Percentiles rank a stretch among this genome's conserved stretches.
Evolutionary conservation across 2,113 vertebrate species (phyloP).

Genomic region (Sylvilagus bachmani): DNA sequence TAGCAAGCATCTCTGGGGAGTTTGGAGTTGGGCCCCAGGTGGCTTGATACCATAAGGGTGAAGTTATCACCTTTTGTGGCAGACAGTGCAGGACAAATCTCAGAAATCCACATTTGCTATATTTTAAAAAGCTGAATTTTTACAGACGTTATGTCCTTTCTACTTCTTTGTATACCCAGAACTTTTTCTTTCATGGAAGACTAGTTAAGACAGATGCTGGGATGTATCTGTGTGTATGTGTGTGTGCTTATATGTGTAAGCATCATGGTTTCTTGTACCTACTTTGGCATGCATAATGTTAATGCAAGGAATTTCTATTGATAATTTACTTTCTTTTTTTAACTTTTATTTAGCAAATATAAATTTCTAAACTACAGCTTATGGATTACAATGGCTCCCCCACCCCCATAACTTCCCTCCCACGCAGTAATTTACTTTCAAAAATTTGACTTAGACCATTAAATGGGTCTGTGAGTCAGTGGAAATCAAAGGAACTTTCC

Average conservation of each 20-base stretch:
- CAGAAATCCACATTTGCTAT: not conserved
- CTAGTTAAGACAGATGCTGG: not conserved
- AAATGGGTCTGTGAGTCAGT: not conserved
- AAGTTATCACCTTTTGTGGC: not conserved
- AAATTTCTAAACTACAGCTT: too few species aligned
- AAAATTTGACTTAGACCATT: not conserved
- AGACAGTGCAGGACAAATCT: not conserved
- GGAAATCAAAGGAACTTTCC: not conserved
- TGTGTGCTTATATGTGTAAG: not conserved
- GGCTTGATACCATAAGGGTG: not conserved
- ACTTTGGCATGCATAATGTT: not conserved
- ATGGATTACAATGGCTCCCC: too few species aligned
- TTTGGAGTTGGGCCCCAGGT: not conserved
- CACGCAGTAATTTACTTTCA: not conserved
- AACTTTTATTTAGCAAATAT: too few species aligned
- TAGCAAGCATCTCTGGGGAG: not conserved
- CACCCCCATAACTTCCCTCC: too few species aligned
- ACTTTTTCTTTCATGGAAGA: not conserved
- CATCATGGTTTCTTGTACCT: not conserved
- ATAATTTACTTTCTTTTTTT: not conserved
- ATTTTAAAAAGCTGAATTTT: slow-evolving; percentile 8
- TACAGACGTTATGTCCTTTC: not conserved
- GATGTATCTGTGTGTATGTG: not conserved
- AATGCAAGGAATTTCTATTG: not conserved
- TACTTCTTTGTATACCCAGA: not conserved